A percentile compares a stretch with the other conserved stretches of the same genome.
These are phyloP conservation scores for Halesus radiatus DNA, from an alignment of 1,140 invertebrate species.

Conservation along the genomic window DNA sequence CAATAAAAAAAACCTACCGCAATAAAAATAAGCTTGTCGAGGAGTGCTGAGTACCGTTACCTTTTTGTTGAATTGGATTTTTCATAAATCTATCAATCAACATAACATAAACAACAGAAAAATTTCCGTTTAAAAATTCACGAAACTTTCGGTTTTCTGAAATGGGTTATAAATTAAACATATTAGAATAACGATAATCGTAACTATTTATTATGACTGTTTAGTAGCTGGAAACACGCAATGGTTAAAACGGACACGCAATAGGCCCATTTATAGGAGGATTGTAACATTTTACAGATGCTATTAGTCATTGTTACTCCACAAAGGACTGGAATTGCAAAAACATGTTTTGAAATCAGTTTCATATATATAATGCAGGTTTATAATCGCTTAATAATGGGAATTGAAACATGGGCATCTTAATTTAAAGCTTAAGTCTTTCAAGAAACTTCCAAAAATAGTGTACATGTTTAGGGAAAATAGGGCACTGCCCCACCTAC, in stretches of 20 bases:
- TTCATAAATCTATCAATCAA: too few species aligned
- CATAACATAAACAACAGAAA: too few species aligned
- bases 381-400: neutral
- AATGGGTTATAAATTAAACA: neutral
- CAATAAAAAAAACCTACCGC: too few species aligned
- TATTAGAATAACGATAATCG: neutral
- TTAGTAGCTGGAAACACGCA: neutral
- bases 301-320: neutral
- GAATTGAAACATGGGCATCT: too few species aligned
- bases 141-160: neutral
- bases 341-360: neutral
- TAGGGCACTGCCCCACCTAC: too few species aligned
- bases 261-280: neutral
- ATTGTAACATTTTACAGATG: neutral
- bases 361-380: neutral
- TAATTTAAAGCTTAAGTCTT: too few species aligned
- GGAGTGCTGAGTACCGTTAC: too few species aligned
- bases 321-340: neutral
- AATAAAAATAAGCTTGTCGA: too few species aligned
- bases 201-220: neutral
- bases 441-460: too few species aligned
- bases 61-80: too few species aligned
- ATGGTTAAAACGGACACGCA: neutral
- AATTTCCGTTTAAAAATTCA: neutral
- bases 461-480: too few species aligned